Conservation (phyloP, 1,140 invertebrate genomes). For the Drosophila tristis region DNA sequence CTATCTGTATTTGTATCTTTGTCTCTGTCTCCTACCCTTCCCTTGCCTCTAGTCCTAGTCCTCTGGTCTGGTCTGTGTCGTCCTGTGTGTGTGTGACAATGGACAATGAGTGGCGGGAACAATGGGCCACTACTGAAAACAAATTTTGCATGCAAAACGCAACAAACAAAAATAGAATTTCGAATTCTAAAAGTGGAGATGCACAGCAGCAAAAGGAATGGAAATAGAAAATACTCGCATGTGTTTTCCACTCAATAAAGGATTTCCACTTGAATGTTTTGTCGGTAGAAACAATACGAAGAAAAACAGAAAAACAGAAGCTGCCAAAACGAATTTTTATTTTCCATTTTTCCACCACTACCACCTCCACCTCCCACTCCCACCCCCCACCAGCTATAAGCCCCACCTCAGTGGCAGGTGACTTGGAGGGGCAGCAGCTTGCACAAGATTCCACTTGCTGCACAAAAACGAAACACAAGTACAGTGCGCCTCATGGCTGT, state of each 20-base stretch:
- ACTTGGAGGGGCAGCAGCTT: too few species aligned
- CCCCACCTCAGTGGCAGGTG: background rate
- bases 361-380: too few species aligned
- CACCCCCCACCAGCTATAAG: slow-evolving; percentile 3
- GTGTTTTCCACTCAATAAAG: slow-evolving; percentile 61
- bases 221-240: slow-evolving; percentile 8
- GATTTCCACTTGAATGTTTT: slow-evolving; percentile 78
- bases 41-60: too few species aligned
- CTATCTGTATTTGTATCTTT: too few species aligned
- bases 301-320: background rate
- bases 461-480: background rate
- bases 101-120: slow-evolving; percentile 50
- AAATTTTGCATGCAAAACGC: slow-evolving; percentile 74
- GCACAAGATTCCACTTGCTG: too few species aligned
- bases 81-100: background rate
- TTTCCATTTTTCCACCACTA: slow-evolving; percentile 4
- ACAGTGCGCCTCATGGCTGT: slow-evolving; percentile 15
- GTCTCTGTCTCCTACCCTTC: too few species aligned
- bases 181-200: slow-evolving; percentile 1
- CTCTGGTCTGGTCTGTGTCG: background rate
- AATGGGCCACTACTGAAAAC: slow-evolving; percentile 56
- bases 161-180: slow-evolving; percentile 57
- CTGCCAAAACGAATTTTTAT: slow-evolving; percentile 13
- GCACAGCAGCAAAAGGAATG: slow-evolving; percentile 9
- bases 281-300: slow-evolving; percentile 23